These are phyloP conservation scores for Stenopsyche tienmushanensis DNA, from an alignment of 1,140 invertebrate genomes.

Conservation along the genomic window DNA sequence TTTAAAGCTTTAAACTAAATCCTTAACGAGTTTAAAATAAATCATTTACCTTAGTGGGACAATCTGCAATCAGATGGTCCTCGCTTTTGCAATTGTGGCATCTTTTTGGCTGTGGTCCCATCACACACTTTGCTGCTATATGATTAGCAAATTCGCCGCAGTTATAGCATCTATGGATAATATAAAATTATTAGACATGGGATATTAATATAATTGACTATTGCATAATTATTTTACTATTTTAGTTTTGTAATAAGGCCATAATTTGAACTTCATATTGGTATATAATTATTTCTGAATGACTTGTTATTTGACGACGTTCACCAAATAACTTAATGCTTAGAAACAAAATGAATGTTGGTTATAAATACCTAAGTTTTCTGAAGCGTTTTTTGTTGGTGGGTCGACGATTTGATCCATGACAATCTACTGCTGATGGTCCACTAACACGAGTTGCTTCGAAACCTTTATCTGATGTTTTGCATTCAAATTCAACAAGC, in stretches of 20 bases:
- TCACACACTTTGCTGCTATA: conserved; percentile 82
- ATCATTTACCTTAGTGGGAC: conserved; percentile 61
- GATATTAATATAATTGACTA: conserved; percentile 7
- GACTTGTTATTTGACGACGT: no score
- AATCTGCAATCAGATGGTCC: conserved; percentile 85
- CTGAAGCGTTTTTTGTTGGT: conserved; percentile 75
- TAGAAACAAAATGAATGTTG: not conserved
- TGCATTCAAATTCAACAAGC: conserved; percentile 82
- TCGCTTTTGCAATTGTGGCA: conserved; percentile 86
- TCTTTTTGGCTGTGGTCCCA: conserved; percentile 83
- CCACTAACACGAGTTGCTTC: conserved; percentile 83
- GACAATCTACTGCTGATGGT: conserved; percentile 71
- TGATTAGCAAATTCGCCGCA: conserved; percentile 90
- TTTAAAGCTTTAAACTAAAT: no score
- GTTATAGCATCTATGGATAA: conserved; percentile 80
- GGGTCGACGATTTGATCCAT: conserved; percentile 75
- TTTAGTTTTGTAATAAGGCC: not conserved
- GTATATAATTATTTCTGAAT: not conserved
- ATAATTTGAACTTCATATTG: not conserved
- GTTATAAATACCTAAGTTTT: conserved; percentile 69
- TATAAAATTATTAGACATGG: no score
- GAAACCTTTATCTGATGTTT: conserved; percentile 78
- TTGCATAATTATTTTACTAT: not conserved
- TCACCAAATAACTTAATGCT: no score
- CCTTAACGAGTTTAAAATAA: no score